Evolutionary conservation across 1,140 invertebrate genomes (phyloP).

Genomic region (Drosophila paulistorum): DNA sequence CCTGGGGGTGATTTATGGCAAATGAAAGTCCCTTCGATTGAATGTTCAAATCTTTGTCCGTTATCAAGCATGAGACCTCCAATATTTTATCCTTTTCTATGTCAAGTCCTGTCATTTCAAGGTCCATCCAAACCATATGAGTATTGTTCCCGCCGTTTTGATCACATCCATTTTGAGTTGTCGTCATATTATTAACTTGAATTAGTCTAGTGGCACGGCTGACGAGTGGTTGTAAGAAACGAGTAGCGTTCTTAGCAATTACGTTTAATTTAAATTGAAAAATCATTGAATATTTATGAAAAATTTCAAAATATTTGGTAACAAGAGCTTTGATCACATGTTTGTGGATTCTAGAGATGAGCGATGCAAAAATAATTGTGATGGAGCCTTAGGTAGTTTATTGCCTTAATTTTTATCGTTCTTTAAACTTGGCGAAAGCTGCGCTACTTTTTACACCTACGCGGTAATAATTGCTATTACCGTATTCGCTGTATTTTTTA

Average conservation of each 20-base stretch:
- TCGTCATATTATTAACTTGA: neutral
- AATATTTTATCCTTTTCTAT: slow-evolving; percentile 91
- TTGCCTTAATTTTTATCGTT: no score
- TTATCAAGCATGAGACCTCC: slow-evolving; percentile 95
- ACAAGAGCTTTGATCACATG: no score
- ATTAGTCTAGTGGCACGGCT: neutral
- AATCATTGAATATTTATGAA: neutral
- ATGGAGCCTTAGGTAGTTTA: no score
- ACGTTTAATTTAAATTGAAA: neutral
- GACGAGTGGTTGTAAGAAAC: neutral
- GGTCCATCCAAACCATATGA: slow-evolving; percentile 85
- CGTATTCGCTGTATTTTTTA: no score
- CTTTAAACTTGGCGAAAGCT: no score
- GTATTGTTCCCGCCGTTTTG: slow-evolving; percentile 9
- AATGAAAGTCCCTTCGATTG: slow-evolving; percentile 90
- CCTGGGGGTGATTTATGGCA: slow-evolving; percentile 91
- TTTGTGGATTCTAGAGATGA: no score
- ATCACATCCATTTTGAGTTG: neutral
- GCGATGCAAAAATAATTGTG: no score
- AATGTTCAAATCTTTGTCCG: slow-evolving; percentile 91
- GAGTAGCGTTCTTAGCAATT: neutral
- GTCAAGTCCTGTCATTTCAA: slow-evolving; percentile 92
- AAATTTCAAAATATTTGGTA: neutral
- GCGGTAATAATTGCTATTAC: no score
- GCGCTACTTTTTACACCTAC: no score